Conservation (phyloP, 2,888 invertebrate species). For the Acleris holmiana region DNA sequence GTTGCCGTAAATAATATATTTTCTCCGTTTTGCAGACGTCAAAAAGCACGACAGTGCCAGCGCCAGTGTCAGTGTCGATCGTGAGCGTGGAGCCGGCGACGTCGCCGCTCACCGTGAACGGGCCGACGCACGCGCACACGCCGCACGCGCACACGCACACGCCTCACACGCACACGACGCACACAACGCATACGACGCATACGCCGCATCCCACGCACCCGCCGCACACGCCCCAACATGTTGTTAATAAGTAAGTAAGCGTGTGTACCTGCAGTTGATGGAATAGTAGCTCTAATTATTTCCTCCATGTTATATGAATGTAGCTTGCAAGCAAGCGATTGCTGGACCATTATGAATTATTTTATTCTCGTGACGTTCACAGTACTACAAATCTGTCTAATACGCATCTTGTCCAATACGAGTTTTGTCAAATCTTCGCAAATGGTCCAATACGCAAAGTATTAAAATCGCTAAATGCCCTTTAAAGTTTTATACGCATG, state of each 20-base stretch:
- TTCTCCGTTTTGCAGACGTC: slow-evolving; percentile 17
- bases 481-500: too few relatives aligned
- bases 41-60: slow-evolving; percentile 36
- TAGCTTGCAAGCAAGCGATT: too few relatives aligned
- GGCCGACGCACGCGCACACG: slow-evolving; percentile 38
- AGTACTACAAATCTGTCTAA: too few relatives aligned
- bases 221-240: slow-evolving; percentile 59
- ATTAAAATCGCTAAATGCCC: too few relatives aligned
- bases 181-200: slow-evolving; percentile 42
- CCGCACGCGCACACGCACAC: slow-evolving; percentile 18
- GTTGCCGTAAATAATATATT: background rate
- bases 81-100: slow-evolving; percentile 47
- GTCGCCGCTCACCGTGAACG: slow-evolving; percentile 52
- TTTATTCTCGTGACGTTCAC: too few relatives aligned
- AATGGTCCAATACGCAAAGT: too few relatives aligned
- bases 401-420: too few relatives aligned
- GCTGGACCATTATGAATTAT: too few relatives aligned
- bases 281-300: too few relatives aligned
- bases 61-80: slow-evolving; percentile 33
- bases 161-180: slow-evolving; percentile 22
- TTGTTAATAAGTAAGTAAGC: slow-evolving; percentile 64
- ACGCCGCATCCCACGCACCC: slow-evolving; percentile 47
- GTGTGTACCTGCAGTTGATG: background rate
- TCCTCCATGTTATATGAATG: too few relatives aligned
- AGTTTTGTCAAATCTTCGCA: too few relatives aligned